A percentile compares a stretch with the other conserved stretches of the same genome.
Evolutionary conservation across 2,888 invertebrate genomes (phyloP).

Genomic region (Nomada lathburiana): DNA sequence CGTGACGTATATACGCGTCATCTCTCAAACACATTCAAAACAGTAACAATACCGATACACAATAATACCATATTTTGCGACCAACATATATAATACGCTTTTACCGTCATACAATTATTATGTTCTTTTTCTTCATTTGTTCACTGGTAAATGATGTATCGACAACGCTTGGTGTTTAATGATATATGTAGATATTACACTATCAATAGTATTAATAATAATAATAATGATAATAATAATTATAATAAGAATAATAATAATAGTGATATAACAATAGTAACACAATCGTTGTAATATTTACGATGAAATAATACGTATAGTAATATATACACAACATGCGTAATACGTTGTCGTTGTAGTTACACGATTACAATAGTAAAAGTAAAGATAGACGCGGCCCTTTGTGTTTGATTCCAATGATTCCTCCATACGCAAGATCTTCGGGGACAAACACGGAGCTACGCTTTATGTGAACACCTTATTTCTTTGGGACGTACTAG

Average conservation of each 20-base stretch:
- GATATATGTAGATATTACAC: slow-evolving; percentile 13
- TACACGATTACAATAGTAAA: slow-evolving; percentile 51
- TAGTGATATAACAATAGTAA: slow-evolving; percentile 39
- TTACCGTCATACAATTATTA: slow-evolving; percentile 20
- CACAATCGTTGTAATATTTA: slow-evolving; percentile 51
- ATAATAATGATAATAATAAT: slow-evolving; percentile 8
- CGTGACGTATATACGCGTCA: slow-evolving; percentile 9
- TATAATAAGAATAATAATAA: slow-evolving; percentile 29
- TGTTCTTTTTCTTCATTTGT: neutral
- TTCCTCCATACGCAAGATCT: slow-evolving; percentile 16
- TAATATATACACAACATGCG: slow-evolving; percentile 67
- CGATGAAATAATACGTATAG: slow-evolving; percentile 58
- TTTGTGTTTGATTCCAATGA: slow-evolving; percentile 47
- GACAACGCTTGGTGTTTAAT: slow-evolving; percentile 22
- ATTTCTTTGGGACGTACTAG: slow-evolving; percentile 76
- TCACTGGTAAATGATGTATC: slow-evolving; percentile 43
- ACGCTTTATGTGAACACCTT: slow-evolving; percentile 71
- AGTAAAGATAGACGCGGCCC: slow-evolving; percentile 43
- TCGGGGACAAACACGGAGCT: slow-evolving; percentile 54
- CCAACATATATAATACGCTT: slow-evolving; percentile 33
- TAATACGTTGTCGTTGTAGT: slow-evolving; percentile 63
- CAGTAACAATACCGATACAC: slow-evolving; percentile 27
- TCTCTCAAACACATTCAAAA: slow-evolving; percentile 15
- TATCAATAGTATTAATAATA: neutral
- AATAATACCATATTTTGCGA: slow-evolving; percentile 31